Evolutionary conservation across 2,113 vertebrate genomes (phyloP), one percentile per base, ranked within the genome.

Genomic region (Gasterosteus aculeatus): DNA sequence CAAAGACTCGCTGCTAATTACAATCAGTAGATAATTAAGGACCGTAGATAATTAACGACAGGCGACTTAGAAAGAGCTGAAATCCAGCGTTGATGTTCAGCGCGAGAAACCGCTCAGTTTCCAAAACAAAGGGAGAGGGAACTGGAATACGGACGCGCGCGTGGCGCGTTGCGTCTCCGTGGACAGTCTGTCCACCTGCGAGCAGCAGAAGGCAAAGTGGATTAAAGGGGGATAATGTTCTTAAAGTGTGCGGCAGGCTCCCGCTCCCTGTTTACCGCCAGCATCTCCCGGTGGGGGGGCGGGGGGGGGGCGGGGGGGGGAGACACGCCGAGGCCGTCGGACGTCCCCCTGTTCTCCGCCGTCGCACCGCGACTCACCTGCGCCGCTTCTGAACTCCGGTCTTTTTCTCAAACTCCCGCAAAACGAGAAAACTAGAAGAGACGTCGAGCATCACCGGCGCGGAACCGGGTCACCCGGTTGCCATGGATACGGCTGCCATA

Each of bases 161-260:
- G 71, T 81, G 35, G 4, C 73, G 82, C 66, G 64, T 67, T 63
- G 66, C 65, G 62, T n/a, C 72, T 59, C 61, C 49, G 41, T 57
- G 68, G 81, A 84, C 77, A 82, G 80, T 79, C 81, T 84, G 78
- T 78, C 86, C 91, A 92, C 92, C 88, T 92, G 91, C 84, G 39
- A 78, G 87, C 16, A 87, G 89, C 93, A 94, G 92, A 94, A 89
- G 91, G 91, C 90, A 93, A 94, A 94, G 92, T 92, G 89, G 94
- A 94, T 95, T 94, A 94, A 77, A 80, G 29, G 82, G 78, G 91
- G 92, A 93, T 95, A 94, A 95, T 89, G 93, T 85, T 93, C 94
- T 95, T 95, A 94, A 85, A 90, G 71, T 72, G 84, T 67, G 75
- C 75, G 62, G 65, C 81, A 8, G 44, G 69, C 70, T 67, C 74